A percentile compares a stretch with the other conserved stretches of the same genome.
phyloP scores from a whole-genome alignment of 2,888 invertebrate species.

The Agrilus cyanescens region DNA sequence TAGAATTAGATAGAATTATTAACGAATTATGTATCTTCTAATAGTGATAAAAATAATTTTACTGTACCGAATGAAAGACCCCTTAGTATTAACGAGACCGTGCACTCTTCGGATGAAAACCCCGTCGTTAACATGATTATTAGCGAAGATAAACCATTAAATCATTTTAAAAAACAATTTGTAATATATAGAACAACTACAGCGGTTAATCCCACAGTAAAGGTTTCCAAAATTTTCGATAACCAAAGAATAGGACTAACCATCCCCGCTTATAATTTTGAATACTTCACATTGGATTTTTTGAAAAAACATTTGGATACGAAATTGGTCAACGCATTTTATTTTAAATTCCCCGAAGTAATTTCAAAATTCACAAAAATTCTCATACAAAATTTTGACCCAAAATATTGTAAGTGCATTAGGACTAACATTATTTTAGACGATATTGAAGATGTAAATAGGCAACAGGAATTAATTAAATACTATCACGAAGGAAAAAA shows the following conservation, averaged over 20 bases:
- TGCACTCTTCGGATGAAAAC: background rate
- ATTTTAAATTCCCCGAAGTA: conserved; percentile 3
- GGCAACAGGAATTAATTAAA: conserved; percentile 3
- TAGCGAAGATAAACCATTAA: no score
- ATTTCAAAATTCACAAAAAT: background rate
- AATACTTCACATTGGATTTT: conserved; percentile 4
- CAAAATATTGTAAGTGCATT: conserved; percentile 2
- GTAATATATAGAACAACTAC: no score
- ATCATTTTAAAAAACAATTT: no score
- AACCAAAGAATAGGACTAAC: background rate
- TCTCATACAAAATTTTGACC: conserved; percentile 4
- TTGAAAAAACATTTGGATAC: conserved; percentile 7
- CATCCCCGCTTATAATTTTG: conserved; percentile 2
- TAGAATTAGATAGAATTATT: no score
- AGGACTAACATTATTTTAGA: conserved; percentile 2
- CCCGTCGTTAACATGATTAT: background rate
- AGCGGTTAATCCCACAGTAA: no score
- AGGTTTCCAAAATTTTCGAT: conserved; percentile 1
- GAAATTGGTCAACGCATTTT: conserved; percentile 6
- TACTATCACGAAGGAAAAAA: conserved; percentile 10
- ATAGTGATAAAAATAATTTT: no score
- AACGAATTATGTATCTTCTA: background rate
- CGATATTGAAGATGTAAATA: conserved; percentile 3
- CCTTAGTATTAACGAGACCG: background rate
- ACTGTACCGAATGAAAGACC: background rate